Base-by-base conservation (phyloP, 2,797 vertebrate genomes). In the Ficedula albicollis region DNA sequence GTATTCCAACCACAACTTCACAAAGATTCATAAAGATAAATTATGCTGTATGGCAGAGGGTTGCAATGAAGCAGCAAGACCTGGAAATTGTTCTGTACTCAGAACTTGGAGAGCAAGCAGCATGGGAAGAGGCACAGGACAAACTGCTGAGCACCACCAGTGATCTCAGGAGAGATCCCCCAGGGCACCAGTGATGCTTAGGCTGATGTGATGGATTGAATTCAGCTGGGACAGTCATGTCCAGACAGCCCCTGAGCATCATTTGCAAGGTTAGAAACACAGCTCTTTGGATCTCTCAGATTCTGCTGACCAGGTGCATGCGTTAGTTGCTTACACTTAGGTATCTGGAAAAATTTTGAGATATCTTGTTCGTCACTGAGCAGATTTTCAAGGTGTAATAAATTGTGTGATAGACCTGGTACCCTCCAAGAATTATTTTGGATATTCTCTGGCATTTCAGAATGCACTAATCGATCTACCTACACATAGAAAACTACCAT, bases 241-340 rank as follows among this genome's bases (percentile, higher is more conserved):
- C 44, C 62, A 74, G 56, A 44, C 6, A 85, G 12, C 7, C 30
- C 27, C 49, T 83, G 12, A 54, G 32, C 21, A 25, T n/a, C 21
- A 34, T 38, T 58, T 84, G 15, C 27, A 70, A 62, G 17, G 13
- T 38, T 77, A 54, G 29, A 48, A 14, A 2, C 49, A 10, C 4
- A 59, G 29, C 11, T 49, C 16, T 62, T 70, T 32, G 39, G 14
- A 39, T n/a, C 0, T 59, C 16, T 46, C 23, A 34, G 34, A n/a
- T 22, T 51, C 19, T 58, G 2, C 19, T 0, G 0, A 26, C 11
- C 32, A 48, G 19, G 7, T 26, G 5, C 1, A 1, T 43, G 15
- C 66, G 52, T 84, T 52, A 52, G 5, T 20, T 56, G 23, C 60
- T 92, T 46, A 54, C 21, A 19, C 12, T 54, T n/a, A 17, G 17